phyloP scores from a whole-genome alignment of 2,113 vertebrate genomes.

The Python bivittatus region DNA sequence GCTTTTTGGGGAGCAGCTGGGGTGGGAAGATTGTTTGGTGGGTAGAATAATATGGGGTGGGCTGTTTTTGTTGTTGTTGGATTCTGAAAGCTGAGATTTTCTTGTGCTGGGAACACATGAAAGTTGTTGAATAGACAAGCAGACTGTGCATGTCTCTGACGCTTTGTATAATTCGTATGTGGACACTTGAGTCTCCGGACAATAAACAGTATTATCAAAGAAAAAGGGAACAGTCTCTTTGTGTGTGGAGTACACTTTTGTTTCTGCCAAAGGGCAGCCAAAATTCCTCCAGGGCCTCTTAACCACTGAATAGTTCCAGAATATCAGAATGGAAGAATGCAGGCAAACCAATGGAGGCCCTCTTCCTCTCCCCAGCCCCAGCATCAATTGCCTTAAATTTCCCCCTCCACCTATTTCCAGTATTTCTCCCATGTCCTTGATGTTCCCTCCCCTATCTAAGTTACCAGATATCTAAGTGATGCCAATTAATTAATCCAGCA shows the following conservation, averaged over 20 bases:
- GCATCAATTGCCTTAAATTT: neutral
- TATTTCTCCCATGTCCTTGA: neutral
- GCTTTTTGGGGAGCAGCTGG: constrained; percentile 62
- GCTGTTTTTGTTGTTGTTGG: constrained; percentile 62
- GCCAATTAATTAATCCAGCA: neutral
- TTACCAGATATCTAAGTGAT: neutral
- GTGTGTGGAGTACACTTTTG: neutral
- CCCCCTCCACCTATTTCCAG: neutral
- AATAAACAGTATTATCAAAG: constrained; percentile 91
- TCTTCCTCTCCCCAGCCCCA: neutral
- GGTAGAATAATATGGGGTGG: constrained; percentile 40
- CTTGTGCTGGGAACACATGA: constrained; percentile 78
- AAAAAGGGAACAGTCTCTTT: constrained; percentile 52
- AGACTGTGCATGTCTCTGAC: constrained; percentile 81
- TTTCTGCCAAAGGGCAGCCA: neutral
- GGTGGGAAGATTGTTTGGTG: constrained; percentile 37
- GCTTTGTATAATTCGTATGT: constrained; percentile 83
- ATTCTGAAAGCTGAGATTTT: constrained; percentile 71
- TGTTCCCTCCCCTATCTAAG: neutral
- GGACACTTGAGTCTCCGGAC: constrained; percentile 76
- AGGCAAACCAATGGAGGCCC: neutral
- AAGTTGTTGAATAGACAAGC: constrained; percentile 71
- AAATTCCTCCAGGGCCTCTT: neutral
- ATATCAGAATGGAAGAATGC: neutral
- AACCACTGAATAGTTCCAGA: neutral